Percentiles rank a stretch among this genome's conserved stretches.
phyloP scores from a whole-genome alignment of 2,888 invertebrate genomes.

The Ferdinandea cuprea region DNA sequence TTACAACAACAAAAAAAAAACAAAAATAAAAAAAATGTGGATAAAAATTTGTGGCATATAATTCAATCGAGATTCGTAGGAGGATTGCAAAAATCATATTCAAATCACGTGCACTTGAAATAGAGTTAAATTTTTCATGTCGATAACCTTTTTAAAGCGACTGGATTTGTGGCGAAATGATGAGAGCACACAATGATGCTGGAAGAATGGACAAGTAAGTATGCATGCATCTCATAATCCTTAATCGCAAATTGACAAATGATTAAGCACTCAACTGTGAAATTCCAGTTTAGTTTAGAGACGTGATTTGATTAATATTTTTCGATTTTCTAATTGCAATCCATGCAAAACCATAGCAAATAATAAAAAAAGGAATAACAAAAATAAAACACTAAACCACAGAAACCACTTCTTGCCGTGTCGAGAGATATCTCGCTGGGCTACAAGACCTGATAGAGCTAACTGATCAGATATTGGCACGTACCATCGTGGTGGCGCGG shows the following conservation, averaged over 20 bases:
- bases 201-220: neutral
- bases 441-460: slow-evolving; percentile 7
- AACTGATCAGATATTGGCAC: slow-evolving; percentile 38
- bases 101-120: slow-evolving; percentile 67
- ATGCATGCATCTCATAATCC: slow-evolving; percentile 15
- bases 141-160: slow-evolving; percentile 42
- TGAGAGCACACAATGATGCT: neutral
- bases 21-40: slow-evolving; percentile 1
- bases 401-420: slow-evolving; percentile 15
- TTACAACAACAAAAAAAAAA: neutral
- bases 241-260: slow-evolving; percentile 17
- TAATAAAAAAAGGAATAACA: too few species aligned
- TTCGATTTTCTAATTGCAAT: slow-evolving; percentile 31
- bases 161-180: neutral
- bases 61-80: slow-evolving; percentile 41
- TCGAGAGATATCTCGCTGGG: slow-evolving; percentile 13
- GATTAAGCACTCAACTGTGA: slow-evolving; percentile 21
- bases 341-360: neutral
- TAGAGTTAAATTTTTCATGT: slow-evolving; percentile 50
- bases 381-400: slow-evolving; percentile 16
- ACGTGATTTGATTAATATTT: slow-evolving; percentile 47
- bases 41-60: slow-evolving; percentile 53
- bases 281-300: slow-evolving; percentile 2
- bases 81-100: slow-evolving; percentile 37
- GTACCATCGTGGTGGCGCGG: slow-evolving; percentile 19